These are phyloP conservation scores for Nyctereutes procyonoides DNA, from an alignment of 2,113 vertebrate species.

Conservation along the genomic window DNA sequence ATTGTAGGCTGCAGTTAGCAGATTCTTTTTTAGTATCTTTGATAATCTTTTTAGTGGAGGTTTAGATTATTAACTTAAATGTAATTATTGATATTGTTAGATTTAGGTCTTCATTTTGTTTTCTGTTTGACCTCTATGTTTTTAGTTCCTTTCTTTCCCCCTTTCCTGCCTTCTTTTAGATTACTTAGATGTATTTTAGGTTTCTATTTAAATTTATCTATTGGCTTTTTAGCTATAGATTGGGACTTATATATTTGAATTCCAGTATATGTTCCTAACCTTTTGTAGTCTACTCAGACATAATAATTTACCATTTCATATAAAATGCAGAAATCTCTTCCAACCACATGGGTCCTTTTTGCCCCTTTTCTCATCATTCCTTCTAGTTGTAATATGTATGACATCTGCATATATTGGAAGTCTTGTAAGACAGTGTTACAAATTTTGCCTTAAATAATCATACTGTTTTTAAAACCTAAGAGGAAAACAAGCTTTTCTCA, in stretches of 20 bases:
- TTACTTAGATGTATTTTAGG: slow-evolving; percentile 1
- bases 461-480: neutral
- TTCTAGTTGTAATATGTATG: neutral
- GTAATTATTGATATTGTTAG: neutral
- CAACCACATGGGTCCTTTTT: neutral
- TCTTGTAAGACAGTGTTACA: neutral
- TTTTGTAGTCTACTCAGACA: neutral
- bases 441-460: neutral
- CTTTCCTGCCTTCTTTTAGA: neutral
- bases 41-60: neutral
- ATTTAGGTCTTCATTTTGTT: slow-evolving; percentile 10
- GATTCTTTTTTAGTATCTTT: slow-evolving; percentile 36
- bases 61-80: slow-evolving; percentile 18
- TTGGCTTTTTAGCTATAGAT: slow-evolving; percentile 12
- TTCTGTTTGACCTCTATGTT: slow-evolving; percentile 8
- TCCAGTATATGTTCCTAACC: neutral
- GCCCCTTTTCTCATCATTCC: neutral
- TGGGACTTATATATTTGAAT: neutral
- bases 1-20: neutral
- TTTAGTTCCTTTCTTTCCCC: slow-evolving; percentile 6
- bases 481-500: neutral
- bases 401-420: neutral
- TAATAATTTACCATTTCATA: neutral
- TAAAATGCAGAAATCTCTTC: neutral
- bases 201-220: slow-evolving; percentile 3